phyloP scores from a whole-genome alignment of 2,888 invertebrate genomes.

The Lepas anatifera region DNA sequence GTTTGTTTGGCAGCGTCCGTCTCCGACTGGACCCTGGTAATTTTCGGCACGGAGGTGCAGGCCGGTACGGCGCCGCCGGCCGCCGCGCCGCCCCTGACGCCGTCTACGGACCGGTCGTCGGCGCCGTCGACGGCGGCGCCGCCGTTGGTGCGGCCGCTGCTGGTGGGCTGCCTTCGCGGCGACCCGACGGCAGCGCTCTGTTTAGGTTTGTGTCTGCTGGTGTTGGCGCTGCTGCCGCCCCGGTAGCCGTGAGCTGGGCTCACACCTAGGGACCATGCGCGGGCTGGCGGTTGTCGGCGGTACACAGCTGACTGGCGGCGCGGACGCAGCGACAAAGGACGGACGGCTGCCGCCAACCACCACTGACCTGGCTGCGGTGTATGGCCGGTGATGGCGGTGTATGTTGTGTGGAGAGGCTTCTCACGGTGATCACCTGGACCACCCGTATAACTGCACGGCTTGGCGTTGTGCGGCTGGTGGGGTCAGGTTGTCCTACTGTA shows the following conservation, averaged over 20 bases:
- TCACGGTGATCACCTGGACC: too few species aligned
- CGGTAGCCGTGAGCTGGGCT: not conserved
- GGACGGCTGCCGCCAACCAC: too few species aligned
- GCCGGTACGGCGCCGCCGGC: constrained; percentile 34
- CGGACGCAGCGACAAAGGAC: too few species aligned
- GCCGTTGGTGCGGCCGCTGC: constrained; percentile 19
- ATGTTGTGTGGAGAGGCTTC: not conserved
- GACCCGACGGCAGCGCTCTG: constrained; percentile 25
- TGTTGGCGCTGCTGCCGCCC: constrained; percentile 17
- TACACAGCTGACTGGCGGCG: too few species aligned
- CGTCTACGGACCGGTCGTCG: constrained; percentile 18
- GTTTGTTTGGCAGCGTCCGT: constrained; percentile 36
- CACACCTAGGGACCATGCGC: not conserved
- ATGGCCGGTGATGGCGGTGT: not conserved
- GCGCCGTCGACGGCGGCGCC: constrained; percentile 24
- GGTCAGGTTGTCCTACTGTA: too few species aligned
- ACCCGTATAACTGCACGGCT: too few species aligned
- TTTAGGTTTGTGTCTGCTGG: constrained; percentile 27
- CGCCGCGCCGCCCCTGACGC: constrained; percentile 26
- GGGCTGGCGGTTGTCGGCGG: too few species aligned
- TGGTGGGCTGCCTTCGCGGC: constrained; percentile 17
- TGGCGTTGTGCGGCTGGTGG: too few species aligned
- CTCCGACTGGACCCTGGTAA: constrained; percentile 83
- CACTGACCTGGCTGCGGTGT: not conserved
- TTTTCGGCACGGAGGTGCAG: constrained; percentile 68